Conservation (phyloP, 2,797 vertebrate genomes). For the Pelobates cultripes region DNA sequence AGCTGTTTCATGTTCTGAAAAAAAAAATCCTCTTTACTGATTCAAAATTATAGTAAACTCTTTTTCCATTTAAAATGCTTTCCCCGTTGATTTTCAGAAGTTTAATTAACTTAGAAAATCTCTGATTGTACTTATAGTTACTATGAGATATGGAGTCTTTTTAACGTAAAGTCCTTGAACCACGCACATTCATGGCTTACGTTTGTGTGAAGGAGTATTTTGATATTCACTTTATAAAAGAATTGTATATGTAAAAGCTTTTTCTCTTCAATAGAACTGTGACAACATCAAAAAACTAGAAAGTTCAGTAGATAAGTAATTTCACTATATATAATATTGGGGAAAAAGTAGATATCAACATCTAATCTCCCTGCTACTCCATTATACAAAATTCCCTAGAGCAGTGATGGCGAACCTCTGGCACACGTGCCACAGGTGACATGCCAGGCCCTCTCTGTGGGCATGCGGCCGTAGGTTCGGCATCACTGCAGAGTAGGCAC, state of each 20-base stretch:
- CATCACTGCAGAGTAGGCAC: no score
- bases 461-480: no score
- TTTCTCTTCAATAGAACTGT: not conserved
- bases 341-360: not conserved
- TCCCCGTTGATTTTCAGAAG: not conserved
- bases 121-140: not conserved
- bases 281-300: not conserved
- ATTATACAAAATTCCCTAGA: no score
- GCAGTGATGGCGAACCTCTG: no score
- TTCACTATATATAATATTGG: not conserved
- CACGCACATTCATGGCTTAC: not conserved
- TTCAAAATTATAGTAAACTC: no score
- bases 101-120: not conserved
- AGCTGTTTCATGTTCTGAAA: no score
- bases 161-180: slow-evolving; percentile 20
- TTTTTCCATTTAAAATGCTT: not conserved
- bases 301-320: not conserved
- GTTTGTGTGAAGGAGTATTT: not conserved
- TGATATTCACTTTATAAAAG: slow-evolving; percentile 9
- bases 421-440: no score
- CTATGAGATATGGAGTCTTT: not conserved
- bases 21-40: no score
- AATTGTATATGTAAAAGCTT: not conserved
- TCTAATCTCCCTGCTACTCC: no score
- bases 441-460: no score